These are phyloP conservation scores for Xanthia togata DNA, from an alignment of 2,888 invertebrate species.

Conservation along the genomic window DNA sequence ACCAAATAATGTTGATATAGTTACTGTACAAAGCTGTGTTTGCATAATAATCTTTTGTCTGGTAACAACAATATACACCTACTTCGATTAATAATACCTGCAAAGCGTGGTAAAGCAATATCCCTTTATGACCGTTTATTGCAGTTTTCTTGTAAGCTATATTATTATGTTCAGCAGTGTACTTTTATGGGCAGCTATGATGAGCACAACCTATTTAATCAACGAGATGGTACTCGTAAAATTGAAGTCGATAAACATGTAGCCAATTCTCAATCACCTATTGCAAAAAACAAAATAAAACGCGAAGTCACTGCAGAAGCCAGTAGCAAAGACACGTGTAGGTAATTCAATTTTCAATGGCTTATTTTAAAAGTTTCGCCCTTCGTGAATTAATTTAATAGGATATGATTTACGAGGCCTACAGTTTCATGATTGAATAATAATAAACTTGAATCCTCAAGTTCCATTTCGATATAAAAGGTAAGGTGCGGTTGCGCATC, in stretches of 20 bases:
- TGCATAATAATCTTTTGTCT: slow-evolving; percentile 7
- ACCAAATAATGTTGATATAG: background rate
- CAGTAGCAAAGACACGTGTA: slow-evolving; percentile 43
- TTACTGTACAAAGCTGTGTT: background rate
- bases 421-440: slow-evolving; percentile 73
- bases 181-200: background rate
- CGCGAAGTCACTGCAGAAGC: slow-evolving; percentile 28
- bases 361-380: slow-evolving; percentile 63
- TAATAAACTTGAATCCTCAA: slow-evolving; percentile 66
- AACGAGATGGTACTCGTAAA: slow-evolving; percentile 9
- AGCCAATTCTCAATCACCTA: slow-evolving; percentile 2
- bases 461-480: slow-evolving; percentile 72
- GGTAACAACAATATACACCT: slow-evolving; percentile 2
- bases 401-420: slow-evolving; percentile 65
- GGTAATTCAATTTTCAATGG: slow-evolving; percentile 69
- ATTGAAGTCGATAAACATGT: slow-evolving; percentile 12
- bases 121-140: slow-evolving; percentile 26
- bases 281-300: slow-evolving; percentile 30
- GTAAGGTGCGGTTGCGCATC: slow-evolving; percentile 76
- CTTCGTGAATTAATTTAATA: slow-evolving; percentile 70
- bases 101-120: slow-evolving; percentile 27
- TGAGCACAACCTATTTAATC: slow-evolving; percentile 18
- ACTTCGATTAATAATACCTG: slow-evolving; percentile 17
- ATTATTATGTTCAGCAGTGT: background rate
- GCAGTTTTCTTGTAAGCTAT: slow-evolving; percentile 5